These are phyloP conservation scores for Proterorhinus semilunaris DNA, from an alignment of 2,113 vertebrate species.

Conservation along the genomic window DNA sequence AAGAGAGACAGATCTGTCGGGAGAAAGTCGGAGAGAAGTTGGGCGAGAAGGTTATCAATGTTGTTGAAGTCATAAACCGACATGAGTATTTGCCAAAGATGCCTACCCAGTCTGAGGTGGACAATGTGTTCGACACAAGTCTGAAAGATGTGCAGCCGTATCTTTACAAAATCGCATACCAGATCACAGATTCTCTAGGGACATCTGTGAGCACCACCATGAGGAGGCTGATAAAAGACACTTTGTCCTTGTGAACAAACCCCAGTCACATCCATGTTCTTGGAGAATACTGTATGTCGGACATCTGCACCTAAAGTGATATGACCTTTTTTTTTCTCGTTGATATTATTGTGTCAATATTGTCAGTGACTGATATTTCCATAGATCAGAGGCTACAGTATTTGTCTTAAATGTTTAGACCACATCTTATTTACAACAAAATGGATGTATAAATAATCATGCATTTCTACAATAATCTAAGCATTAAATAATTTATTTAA, in stretches of 20 bases:
- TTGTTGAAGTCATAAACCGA: constrained; percentile 96
- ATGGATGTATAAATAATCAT: constrained; percentile 22
- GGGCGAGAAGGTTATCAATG: constrained; percentile 96
- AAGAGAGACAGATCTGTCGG: constrained; percentile 96
- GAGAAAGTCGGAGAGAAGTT: constrained; percentile 98
- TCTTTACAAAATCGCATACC: constrained; percentile 95
- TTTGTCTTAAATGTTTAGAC: background rate
- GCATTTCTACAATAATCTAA: constrained; percentile 31
- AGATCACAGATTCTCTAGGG: constrained; percentile 93
- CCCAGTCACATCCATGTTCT: background rate
- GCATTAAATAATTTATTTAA: background rate
- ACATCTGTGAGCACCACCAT: constrained; percentile 96
- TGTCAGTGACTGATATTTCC: background rate
- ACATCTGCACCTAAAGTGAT: background rate
- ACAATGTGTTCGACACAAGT: constrained; percentile 97
- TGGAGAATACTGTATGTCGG: background rate
- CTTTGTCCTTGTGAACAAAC: constrained; percentile 83
- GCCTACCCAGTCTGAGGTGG: constrained; percentile 97
- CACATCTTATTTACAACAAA: background rate
- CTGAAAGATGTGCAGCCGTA: constrained; percentile 97
- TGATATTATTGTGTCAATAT: background rate
- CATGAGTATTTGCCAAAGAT: constrained; percentile 98
- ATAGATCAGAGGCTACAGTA: background rate
- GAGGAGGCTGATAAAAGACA: constrained; percentile 97
- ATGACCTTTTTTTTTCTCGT: background rate